These are phyloP conservation scores for Eulimnadia texana DNA, from an alignment of 1,140 invertebrate genomes.

Conservation along the genomic window DNA sequence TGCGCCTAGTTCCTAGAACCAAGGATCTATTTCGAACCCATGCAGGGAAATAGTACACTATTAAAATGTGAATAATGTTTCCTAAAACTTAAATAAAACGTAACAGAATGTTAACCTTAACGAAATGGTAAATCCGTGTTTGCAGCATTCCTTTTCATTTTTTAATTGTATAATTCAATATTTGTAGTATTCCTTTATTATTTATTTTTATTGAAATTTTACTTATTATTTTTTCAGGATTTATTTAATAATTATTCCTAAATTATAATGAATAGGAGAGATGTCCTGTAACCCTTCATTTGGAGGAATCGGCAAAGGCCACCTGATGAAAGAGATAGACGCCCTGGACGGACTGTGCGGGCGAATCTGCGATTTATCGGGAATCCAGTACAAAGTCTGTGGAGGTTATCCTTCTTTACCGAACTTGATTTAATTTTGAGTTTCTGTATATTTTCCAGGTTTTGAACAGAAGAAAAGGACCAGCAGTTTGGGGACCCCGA, in stretches of 20 bases:
- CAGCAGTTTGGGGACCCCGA: slow-evolving; percentile 78
- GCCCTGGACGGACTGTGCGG: slow-evolving; percentile 78
- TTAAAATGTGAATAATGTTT: no score
- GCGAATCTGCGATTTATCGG: slow-evolving; percentile 69
- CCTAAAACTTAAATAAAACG: no score
- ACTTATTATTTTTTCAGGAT: background rate
- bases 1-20: no score
- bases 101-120: no score
- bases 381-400: slow-evolving; percentile 49
- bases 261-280: slow-evolving; percentile 57
- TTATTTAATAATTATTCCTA: background rate
- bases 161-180: no score
- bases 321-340: slow-evolving; percentile 82
- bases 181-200: background rate
- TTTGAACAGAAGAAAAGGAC: slow-evolving; percentile 61
- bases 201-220: background rate
- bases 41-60: no score
- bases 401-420: background rate
- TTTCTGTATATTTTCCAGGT: slow-evolving; percentile 33
- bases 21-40: no score
- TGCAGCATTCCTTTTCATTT: no score
- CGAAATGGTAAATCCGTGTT: no score
- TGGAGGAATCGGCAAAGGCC: slow-evolving; percentile 89
- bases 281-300: slow-evolving; percentile 96
- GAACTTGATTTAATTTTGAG: background rate